These are phyloP conservation scores for Cololabis saira DNA, from an alignment of 2,113 vertebrate genomes.

Conservation along the genomic window DNA sequence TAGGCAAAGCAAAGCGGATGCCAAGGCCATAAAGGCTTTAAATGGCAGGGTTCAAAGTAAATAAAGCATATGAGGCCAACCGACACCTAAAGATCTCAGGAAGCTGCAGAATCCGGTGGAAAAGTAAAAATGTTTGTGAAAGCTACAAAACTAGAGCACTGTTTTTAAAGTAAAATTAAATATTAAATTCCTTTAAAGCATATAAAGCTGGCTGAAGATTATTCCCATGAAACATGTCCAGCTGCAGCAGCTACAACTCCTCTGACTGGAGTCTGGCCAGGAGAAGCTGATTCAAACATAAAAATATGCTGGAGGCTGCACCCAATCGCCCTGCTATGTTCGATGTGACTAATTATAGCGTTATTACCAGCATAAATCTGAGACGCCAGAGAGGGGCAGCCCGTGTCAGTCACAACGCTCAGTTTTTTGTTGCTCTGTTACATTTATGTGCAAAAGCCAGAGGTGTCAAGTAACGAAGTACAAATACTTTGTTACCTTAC, in stretches of 20 bases:
- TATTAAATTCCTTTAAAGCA: not conserved
- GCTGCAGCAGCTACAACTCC: not conserved
- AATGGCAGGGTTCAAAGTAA: not conserved
- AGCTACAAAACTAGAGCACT: no score
- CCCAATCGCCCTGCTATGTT: not conserved
- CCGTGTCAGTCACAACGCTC: no score
- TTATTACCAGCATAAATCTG: no score
- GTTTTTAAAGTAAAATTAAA: not conserved
- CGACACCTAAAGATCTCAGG: not conserved
- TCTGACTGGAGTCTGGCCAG: not conserved
- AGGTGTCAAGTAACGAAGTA: no score
- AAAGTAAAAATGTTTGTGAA: not conserved
- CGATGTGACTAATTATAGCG: not conserved
- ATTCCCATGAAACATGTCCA: not conserved
- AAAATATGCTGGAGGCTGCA: not conserved
- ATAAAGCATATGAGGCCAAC: not conserved
- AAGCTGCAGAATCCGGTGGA: not conserved
- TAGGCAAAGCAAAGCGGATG: not conserved
- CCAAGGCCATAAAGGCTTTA: not conserved
- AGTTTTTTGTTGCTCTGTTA: no score
- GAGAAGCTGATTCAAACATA: not conserved
- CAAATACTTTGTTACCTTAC: no score
- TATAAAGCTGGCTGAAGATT: not conserved
- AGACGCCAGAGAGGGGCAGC: no score
- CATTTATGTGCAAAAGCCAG: no score